Conservation (phyloP, 92 coral and sea anemone genomes). For the Phenganax marumi region DNA sequence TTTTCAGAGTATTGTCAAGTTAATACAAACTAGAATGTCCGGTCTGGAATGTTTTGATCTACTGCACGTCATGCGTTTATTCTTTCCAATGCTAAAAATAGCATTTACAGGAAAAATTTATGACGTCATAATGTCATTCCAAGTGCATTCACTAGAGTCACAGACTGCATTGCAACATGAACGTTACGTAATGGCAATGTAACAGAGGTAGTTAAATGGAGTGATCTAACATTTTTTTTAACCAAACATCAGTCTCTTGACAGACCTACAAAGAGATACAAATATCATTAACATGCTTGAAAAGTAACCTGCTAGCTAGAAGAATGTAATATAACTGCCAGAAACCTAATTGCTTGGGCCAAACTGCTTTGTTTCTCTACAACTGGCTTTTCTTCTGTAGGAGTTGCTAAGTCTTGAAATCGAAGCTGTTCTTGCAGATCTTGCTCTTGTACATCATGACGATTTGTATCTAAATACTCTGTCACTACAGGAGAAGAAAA, state of each 20-base stretch:
- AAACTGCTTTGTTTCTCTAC: not conserved
- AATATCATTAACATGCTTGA: not conserved
- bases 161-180: too few species aligned
- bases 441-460: conserved; percentile 70
- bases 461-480: conserved; percentile 73
- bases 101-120: too few species aligned
- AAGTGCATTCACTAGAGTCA: too few species aligned
- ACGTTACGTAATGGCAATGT: too few species aligned
- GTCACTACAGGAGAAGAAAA: conserved; percentile 46
- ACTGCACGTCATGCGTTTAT: too few species aligned
- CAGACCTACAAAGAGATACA: not conserved
- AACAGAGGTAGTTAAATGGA: too few species aligned
- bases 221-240: not conserved
- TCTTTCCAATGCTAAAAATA: too few species aligned
- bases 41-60: too few species aligned
- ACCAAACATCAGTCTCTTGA: conserved; percentile 27
- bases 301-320: not conserved
- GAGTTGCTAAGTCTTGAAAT: conserved; percentile 68
- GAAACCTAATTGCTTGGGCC: not conserved
- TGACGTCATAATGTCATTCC: too few species aligned
- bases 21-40: not conserved
- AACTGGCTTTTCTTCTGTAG: conserved; percentile 24
- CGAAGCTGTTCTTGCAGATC: conserved; percentile 69
- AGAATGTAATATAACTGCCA: not conserved
- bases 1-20: not conserved